Evolutionary conservation across 1,140 invertebrate species (phyloP), one percentile per base, ranked within the genome.

Genomic region (Papilio dardanus): DNA sequence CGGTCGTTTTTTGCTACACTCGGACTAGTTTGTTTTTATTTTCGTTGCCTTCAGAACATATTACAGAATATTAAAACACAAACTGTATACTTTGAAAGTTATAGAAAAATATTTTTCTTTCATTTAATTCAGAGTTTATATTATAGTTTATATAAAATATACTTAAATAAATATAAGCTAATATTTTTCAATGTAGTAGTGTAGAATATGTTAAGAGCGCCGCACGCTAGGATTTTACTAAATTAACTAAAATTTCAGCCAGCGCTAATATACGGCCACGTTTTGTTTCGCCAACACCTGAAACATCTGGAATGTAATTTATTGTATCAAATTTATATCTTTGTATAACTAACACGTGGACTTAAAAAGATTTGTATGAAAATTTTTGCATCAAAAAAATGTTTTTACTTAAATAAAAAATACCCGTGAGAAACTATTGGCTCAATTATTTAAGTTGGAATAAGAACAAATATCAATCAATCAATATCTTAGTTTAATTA

Each of bases 261-360:
- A 28, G 10, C 21, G 21, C 24, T 58, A 58, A 58, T 58, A 58
- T 58, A 58, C 54, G 21, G 21, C 54, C 24, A 58, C 54, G 54
- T 58, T 58, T 58, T 58, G 24, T 58, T 58, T 58, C 24, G 28
- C 21, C 24, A 58, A 58, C 54, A 58, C 54, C 54, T 58, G 54
- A 58, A 58, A 54, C 50, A 54, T 54, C 19, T 54, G 50, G 50
- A 58, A 58, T 28, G 24, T 58, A 28, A 28, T 58, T 28, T 28
- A 58, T 58, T 58, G 21, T 58, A 58, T 58, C 24, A 58, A 58
- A 58, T 58, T 58, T 58, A 14, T 58, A 24, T 58, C 8, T 58
- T 24, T 58, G 0, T 12, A 28, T 14, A 58, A 58, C 54, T 58
- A 28, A 12, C 10, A 28, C 10, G 8, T 12, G 21, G 21, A 28